Conservation (phyloP, 2,797 vertebrate species). For the Onychomys arenicola region DNA sequence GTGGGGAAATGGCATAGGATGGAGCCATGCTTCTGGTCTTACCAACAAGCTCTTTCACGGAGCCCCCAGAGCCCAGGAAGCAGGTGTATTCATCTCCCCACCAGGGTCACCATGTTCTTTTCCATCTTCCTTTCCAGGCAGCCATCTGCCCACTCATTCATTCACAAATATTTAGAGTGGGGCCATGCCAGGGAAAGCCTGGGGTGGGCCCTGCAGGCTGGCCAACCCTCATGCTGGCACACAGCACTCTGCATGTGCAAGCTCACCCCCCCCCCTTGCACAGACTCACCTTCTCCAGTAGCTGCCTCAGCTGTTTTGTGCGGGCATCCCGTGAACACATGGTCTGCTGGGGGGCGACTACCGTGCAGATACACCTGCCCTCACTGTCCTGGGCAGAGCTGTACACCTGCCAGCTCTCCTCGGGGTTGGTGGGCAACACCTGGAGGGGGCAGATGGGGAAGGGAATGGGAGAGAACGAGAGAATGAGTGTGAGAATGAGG, state of each 20-base stretch:
- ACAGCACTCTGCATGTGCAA: rapidly evolving
- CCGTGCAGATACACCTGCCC: conserved; percentile 98
- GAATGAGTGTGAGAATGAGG: not conserved
- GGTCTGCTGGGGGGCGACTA: conserved; percentile 99
- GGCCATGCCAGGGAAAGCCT: not conserved
- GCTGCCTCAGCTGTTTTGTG: conserved; percentile 98
- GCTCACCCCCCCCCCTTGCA: no score
- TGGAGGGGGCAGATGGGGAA: conserved; percentile 71
- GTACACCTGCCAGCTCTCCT: conserved; percentile 99
- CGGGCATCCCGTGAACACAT: conserved; percentile 98
- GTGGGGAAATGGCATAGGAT: not conserved
- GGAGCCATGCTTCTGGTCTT: conserved; percentile 7
- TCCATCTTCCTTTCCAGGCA: not conserved
- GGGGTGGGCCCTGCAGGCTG: not conserved
- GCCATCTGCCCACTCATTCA: not conserved
- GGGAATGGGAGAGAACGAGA: not conserved
- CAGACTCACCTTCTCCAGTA: conserved; percentile 96
- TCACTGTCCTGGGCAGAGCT: conserved; percentile 99
- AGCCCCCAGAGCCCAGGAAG: not conserved
- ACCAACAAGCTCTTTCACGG: not conserved
- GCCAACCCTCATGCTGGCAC: not conserved
- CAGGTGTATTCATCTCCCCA: not conserved
- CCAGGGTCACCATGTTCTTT: not conserved
- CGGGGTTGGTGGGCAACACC: conserved; percentile 97
- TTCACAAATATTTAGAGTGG: not conserved